Conservation (phyloP, 2,888 invertebrate species). For the Eledona agricola region DNA sequence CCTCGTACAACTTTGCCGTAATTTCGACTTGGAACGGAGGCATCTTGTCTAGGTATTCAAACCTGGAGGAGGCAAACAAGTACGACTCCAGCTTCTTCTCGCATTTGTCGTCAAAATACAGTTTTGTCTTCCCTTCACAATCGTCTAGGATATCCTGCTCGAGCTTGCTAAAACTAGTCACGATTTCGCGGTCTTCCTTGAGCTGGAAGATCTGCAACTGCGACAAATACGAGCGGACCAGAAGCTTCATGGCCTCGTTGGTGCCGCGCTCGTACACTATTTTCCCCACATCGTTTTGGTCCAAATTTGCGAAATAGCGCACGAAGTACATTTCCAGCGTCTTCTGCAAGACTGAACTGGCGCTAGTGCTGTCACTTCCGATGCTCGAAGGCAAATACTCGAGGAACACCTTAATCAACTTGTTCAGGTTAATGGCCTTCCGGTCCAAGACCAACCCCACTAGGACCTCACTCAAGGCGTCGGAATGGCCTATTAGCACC, state of each 20-base stretch:
- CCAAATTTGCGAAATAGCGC: constrained; percentile 55
- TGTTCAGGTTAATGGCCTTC: constrained; percentile 60
- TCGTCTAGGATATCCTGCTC: constrained; percentile 50
- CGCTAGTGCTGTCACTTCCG: constrained; percentile 64
- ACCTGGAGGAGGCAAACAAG: constrained; percentile 62
- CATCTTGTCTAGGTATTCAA: constrained; percentile 65
- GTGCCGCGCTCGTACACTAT: constrained; percentile 62
- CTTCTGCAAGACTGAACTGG: constrained; percentile 64
- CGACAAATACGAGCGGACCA: constrained; percentile 70
- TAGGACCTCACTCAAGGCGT: constrained; percentile 63
- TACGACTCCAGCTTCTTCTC: constrained; percentile 53
- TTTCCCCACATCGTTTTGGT: constrained; percentile 54
- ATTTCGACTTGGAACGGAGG: constrained; percentile 63
- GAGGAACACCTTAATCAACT: constrained; percentile 66
- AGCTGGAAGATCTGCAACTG: constrained; percentile 59
- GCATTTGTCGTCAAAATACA: constrained; percentile 37
- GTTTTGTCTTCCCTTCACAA: constrained; percentile 45
- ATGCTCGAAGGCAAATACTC: constrained; percentile 74
- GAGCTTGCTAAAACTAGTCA: constrained; percentile 29
- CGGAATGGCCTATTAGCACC: constrained; percentile 64
- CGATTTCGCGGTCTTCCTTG: constrained; percentile 46
- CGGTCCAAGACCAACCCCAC: constrained; percentile 62
- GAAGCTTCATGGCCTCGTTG: constrained; percentile 67
- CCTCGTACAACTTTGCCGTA: constrained; percentile 55
- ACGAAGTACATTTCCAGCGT: constrained; percentile 65